Evolutionary conservation across 1,140 invertebrate species (phyloP), one percentile per base, ranked within the genome.

Genomic region (Dendrolimus punctatus): DNA sequence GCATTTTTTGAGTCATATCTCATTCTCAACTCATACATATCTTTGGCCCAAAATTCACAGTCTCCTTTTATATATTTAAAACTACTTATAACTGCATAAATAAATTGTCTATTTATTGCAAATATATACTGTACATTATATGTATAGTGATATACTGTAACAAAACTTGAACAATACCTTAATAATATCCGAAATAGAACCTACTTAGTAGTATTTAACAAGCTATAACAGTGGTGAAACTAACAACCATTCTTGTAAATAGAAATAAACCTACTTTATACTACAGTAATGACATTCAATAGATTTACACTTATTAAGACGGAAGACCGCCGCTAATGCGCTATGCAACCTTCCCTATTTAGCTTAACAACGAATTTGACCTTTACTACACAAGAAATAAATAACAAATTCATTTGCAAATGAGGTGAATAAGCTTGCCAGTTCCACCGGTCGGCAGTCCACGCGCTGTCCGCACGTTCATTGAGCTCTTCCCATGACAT

Each of bases 401-500:
- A 48, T 40, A n/a, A 37, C 8, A 68, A 46, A 66, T 59, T 66
- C 43, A 58, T 55, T 62, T 61, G 55, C 36, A 53, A 60, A 64
- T 63, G 56, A 64, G 43, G 39, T 50, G 53, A 58, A 64, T 66
- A 67, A 64, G 59, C 73, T 74, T 57, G 66, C 64, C 49, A 64
- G 66, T 63, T 60, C 70, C 66, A 71, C 69, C 71, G 79, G 74
- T 66, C 81, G 66, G 79, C 74, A 79, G 78, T 77, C 76, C 72
- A 77, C 64, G 73, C 70, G 73, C 73, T 80, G 80, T 79, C 80
- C 80, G 81, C 72, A 74, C 76, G 76, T 81, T 81, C 78, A 82
- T 76, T 82, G 77, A 80, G 80, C 71, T 80, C 82, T 85, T 85
- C 82, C 80, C 82, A 85, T 83, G 82, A 85, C 82, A 85, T 85